Evolutionary conservation across 2,797 vertebrate species (phyloP), one percentile per base, ranked within the genome.

Genomic region (Atherinosoma microstoma): DNA sequence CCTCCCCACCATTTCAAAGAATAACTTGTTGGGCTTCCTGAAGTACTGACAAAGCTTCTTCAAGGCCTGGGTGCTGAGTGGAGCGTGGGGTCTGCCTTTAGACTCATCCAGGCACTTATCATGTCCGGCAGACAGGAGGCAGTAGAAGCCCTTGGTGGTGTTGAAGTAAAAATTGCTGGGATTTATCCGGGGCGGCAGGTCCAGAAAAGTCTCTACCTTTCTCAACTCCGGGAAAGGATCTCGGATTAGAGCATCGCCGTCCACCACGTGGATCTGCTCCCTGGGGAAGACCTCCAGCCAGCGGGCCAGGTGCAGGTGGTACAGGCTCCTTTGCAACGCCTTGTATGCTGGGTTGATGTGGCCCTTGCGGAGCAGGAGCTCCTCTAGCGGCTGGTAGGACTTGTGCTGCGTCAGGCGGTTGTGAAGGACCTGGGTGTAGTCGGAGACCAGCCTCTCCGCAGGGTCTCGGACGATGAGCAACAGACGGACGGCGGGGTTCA

Each of bases 371-470:
- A 95, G 84, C 36, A 96, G 89, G 40, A 96, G 89, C 65, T 92
- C 84, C 64, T 96, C 95, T 0, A 96, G 88, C 0, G 94, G 83
- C 69, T 91, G 92, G 87, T 95, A 96, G 63, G 95, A 85, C 87
- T 96, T 96, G 83, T 89, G 89, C 54, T 89, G 94, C 2, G 89
- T 88, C 75, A 91, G 80, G 20, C 96, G 94, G 89, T 96, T 96
- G 90, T 96, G 93, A 10, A 95, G 93, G 72, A 96, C 95, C 80
- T 96, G 96, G 45, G 95, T 96, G 87, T 96, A 96, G 93, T 96
- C 96, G 0, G 96, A 96, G 3, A 96, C 92, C 6, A 96, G 87
- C 67, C 96, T 85, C 77, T 96, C 94, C 0, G 95, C 95, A 0
- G 95, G 96, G 83, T 96, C 95, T 0, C 95, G 93, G 49, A 96